Evolutionary conservation across 2,797 vertebrate genomes (phyloP).

Genomic region (Catharus ustulatus): DNA sequence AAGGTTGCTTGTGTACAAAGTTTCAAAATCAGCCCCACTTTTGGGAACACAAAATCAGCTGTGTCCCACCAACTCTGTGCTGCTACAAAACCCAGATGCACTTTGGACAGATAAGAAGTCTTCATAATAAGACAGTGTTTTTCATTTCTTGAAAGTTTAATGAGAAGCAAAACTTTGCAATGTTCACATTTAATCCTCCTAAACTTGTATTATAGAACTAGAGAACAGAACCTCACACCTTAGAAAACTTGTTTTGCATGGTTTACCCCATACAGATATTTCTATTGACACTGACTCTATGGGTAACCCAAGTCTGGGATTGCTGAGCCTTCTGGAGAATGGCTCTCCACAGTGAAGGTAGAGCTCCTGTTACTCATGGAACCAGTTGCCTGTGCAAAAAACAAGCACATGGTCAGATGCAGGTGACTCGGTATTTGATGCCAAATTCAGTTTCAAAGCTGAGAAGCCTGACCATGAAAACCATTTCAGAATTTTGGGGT

Average conservation of each 20-base stretch:
- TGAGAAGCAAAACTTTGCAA: not conserved
- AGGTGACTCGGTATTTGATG: not conserved
- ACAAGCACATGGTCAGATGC: not conserved
- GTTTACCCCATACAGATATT: not conserved
- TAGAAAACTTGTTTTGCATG: not conserved
- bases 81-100: not conserved
- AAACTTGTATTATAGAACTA: not conserved
- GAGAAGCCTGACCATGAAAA: not conserved
- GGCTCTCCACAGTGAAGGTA: not conserved
- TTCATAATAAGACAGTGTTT: not conserved
- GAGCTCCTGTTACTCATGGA: not conserved
- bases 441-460: not conserved
- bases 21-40: not conserved
- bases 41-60: not conserved
- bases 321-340: not conserved
- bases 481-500: rapidly evolving
- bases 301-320: not conserved
- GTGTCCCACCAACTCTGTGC: not conserved
- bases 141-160: not conserved
- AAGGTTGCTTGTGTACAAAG: not conserved
- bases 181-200: not conserved
- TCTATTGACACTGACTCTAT: not conserved
- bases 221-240: not conserved
- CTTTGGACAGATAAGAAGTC: not conserved
- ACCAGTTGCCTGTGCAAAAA: not conserved